Percentiles rank a stretch among this genome's conserved stretches.
Evolutionary conservation across 2,888 invertebrate species (phyloP).

Genomic region (Thera britannica): DNA sequence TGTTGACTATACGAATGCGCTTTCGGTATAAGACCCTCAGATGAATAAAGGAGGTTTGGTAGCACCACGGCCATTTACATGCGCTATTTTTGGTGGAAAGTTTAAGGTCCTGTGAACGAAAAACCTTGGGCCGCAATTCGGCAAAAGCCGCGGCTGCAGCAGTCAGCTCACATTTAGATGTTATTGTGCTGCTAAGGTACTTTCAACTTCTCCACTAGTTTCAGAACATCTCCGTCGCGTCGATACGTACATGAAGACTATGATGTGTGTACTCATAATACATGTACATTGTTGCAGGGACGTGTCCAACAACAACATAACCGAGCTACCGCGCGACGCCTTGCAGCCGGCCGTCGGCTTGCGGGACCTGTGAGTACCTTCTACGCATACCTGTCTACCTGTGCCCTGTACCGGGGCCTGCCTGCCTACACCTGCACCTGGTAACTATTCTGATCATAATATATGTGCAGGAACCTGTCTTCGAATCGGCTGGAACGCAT

Average conservation of each 20-base stretch:
- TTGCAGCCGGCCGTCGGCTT: constrained; percentile 88
- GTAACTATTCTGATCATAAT: not conserved
- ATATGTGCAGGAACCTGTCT: constrained; percentile 88
- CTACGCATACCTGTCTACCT: not conserved
- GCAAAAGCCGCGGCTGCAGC: not conserved
- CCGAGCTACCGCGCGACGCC: constrained; percentile 88
- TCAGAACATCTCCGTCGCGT: not conserved
- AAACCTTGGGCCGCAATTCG: not conserved
- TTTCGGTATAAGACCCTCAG: not conserved
- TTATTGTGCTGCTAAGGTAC: too few species aligned
- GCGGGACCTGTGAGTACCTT: constrained; percentile 89
- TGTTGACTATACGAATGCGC: too few species aligned
- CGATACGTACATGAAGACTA: not conserved
- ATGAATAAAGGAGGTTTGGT: not conserved
- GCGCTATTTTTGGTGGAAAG: not conserved
- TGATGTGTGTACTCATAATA: not conserved
- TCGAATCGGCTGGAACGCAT: constrained; percentile 90
- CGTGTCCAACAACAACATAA: constrained; percentile 92
- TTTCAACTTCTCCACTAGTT: not conserved
- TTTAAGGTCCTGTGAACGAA: not conserved
- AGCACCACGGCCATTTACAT: not conserved
- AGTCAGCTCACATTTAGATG: too few species aligned
- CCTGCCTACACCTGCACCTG: too few species aligned
- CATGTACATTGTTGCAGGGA: constrained; percentile 86
- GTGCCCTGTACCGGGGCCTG: not conserved